A percentile compares a stretch with the other conserved stretches of the same genome.
Conservation (phyloP, 2,888 invertebrate genomes). For the Phengaris alcon region DNA sequence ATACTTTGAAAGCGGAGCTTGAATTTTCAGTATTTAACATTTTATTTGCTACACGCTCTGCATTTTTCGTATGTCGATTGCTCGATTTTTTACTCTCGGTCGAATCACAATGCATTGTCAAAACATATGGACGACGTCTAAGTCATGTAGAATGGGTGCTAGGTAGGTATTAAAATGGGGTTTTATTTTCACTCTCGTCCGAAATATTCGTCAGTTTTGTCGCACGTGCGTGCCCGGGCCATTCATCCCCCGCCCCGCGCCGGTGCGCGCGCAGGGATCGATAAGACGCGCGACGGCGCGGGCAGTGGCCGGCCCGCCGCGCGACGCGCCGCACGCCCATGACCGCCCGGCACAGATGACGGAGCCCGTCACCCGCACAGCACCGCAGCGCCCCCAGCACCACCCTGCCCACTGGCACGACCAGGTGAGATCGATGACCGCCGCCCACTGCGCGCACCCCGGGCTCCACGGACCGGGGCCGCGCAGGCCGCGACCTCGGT, state of each 20-base stretch:
- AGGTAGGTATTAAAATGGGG: conserved; percentile 6
- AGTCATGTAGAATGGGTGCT: neutral
- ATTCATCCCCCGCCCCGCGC: neutral
- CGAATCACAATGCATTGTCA: neutral
- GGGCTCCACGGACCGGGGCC: neutral
- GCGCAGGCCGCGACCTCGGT: no score
- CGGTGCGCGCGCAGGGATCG: conserved; percentile 64
- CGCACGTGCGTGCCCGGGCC: conserved; percentile 30
- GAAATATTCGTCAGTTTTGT: conserved; percentile 19
- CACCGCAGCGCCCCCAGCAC: conserved; percentile 58
- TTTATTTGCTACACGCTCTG: neutral
- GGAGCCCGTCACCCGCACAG: conserved; percentile 69
- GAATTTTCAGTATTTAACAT: conserved; percentile 1
- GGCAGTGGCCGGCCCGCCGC: conserved; percentile 70
- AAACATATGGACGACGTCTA: neutral
- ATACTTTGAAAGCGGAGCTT: neutral
- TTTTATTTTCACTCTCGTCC: conserved; percentile 20
- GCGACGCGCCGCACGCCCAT: conserved; percentile 62
- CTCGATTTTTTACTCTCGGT: neutral
- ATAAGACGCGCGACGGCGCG: conserved; percentile 57
- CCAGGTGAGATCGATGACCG: conserved; percentile 70
- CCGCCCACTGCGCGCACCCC: conserved; percentile 28
- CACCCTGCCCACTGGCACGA: conserved; percentile 52
- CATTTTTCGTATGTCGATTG: neutral
- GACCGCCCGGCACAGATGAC: conserved; percentile 77